Base-by-base conservation (phyloP, 1,140 invertebrate species). In the honey bee (Apis mellifera) region DNA sequence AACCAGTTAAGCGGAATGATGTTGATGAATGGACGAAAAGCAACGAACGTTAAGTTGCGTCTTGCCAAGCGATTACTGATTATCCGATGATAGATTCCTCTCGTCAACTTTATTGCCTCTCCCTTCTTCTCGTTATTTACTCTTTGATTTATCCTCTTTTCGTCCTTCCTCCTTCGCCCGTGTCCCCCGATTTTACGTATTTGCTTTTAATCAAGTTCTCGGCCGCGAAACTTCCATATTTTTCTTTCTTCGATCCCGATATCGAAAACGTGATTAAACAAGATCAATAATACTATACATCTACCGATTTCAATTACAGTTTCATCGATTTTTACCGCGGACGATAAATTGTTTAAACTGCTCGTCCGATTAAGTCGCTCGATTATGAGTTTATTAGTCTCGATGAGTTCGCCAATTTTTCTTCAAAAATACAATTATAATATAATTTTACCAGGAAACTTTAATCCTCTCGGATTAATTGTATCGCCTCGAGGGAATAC, bases 1-100 rank as follows among this genome's bases (percentile, higher is more conserved):
- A 82, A 69, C 64, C 59, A 66, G 64, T 73, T 86, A 85, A 89
- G 73, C 60, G 77, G 82, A 88, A 21, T 55, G 88, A 89, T 84
- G 26, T 87, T 89, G 86, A 90, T 86, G 76, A 83, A 90, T 88
- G 81, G 80, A 86, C 26, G 32, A 32, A n/a, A n/a, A 52, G 57
- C 75, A 64, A 64, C 65, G 54, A 42, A 82, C 48, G 59, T 69
- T 72, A 55, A 54, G 26, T 82, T 62, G 57, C 26, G 78, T 13
- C 60, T 48, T 19, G 19, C 54, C 60, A 76, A 82, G 64, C 64
- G 79, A 76, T 69, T 76, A 76, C 64, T 52, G 73, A 82, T 76
- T 26, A 76, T 13, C 12, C 19, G 42, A 15, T 42, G 79, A 66
- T 66, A 13, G 52, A 81, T 81, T 81, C 54, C 75, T 75, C 71